Conservation (phyloP, 2,797 vertebrate genomes). For the Melanotaenia parkinsoni region DNA sequence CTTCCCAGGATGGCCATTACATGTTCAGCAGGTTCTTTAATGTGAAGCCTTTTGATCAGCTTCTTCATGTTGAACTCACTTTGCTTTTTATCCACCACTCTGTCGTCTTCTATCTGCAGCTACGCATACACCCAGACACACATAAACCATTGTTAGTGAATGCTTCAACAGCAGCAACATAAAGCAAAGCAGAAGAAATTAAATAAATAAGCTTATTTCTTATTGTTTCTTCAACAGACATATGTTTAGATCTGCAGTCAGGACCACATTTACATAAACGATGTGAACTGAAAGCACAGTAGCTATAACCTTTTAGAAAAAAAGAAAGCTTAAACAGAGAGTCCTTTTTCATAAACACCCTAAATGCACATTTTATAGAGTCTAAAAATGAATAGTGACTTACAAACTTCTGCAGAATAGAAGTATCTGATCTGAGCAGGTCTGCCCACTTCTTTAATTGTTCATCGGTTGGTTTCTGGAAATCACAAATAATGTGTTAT, state of each 20-base stretch:
- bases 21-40: slow-evolving; percentile 86
- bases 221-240: neutral
- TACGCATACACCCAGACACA: slow-evolving; percentile 29
- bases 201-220: neutral
- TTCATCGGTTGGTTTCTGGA: slow-evolving; percentile 48
- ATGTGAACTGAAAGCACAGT: neutral
- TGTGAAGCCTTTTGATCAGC: slow-evolving; percentile 86
- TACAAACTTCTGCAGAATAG: slow-evolving; percentile 70
- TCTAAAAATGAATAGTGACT: slow-evolving; percentile 34
- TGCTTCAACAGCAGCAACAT: neutral
- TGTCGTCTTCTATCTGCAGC: slow-evolving; percentile 34
- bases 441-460: slow-evolving; percentile 69
- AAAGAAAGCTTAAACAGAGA: no score
- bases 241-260: neutral
- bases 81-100: slow-evolving; percentile 78
- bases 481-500: slow-evolving; percentile 3
- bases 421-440: slow-evolving; percentile 45
- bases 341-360: no score
- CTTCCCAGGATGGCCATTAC: slow-evolving; percentile 88
- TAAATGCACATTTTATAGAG: neutral
- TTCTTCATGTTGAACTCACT: slow-evolving; percentile 88
- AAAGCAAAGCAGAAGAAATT: neutral
- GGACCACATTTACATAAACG: neutral
- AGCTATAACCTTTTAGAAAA: no score
- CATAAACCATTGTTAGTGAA: neutral